Conservation (phyloP, 2,888 invertebrate species). For the Tethea ocularis region DNA sequence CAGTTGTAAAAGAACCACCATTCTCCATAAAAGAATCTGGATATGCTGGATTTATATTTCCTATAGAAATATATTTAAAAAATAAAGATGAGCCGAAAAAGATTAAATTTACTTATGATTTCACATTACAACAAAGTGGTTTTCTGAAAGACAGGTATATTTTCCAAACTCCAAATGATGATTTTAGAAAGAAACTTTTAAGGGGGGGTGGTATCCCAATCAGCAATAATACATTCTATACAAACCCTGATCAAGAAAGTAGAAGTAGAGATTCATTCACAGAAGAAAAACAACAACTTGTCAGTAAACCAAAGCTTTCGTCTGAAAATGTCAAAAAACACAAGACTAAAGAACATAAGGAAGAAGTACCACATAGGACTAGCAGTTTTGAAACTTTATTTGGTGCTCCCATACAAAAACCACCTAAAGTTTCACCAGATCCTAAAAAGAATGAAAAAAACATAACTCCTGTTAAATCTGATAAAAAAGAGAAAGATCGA, state of each 20-base stretch:
- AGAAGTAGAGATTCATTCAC: slow-evolving; percentile 83
- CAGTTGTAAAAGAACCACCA: slow-evolving; percentile 96
- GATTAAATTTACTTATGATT: slow-evolving; percentile 92
- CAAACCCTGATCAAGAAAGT: slow-evolving; percentile 81
- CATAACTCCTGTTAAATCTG: slow-evolving; percentile 62
- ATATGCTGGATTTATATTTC: slow-evolving; percentile 96
- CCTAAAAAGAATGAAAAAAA: slow-evolving; percentile 80
- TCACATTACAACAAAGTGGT: slow-evolving; percentile 90
- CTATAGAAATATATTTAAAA: slow-evolving; percentile 94
- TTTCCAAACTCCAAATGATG: slow-evolving; percentile 93
- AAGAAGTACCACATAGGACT: slow-evolving; percentile 82
- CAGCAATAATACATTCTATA: slow-evolving; percentile 71
- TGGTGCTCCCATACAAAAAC: slow-evolving; percentile 92
- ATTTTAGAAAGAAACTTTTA: slow-evolving; percentile 93
- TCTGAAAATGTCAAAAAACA: slow-evolving; percentile 84
- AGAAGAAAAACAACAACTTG: slow-evolving; percentile 84
- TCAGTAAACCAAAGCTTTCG: slow-evolving; percentile 88
- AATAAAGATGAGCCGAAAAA: slow-evolving; percentile 96
- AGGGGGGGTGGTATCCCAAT: slow-evolving; percentile 91
- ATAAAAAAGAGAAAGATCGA: slow-evolving; percentile 84
- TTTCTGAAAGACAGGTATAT: slow-evolving; percentile 92
- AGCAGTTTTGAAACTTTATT: slow-evolving; percentile 91
- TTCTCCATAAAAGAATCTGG: slow-evolving; percentile 96
- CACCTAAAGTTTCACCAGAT: slow-evolving; percentile 87
- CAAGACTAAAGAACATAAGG: slow-evolving; percentile 82